Base-by-base conservation (phyloP, 2,888 invertebrate species). In the Orthosia incerta region DNA sequence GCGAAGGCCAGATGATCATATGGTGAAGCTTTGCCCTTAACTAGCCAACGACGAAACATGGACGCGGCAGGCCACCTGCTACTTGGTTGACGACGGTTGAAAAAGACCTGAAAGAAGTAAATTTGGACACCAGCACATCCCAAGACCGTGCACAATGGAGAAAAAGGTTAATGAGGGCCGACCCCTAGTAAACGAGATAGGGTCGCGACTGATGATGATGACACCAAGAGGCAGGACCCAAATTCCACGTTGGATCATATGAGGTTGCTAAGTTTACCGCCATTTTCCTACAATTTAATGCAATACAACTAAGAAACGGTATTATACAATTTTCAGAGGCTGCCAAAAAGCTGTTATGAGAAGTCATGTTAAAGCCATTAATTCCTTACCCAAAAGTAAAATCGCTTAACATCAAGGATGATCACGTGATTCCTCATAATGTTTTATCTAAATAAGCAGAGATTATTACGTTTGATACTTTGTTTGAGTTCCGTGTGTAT, bases 401-500 rank as follows among this genome's bases (percentile, higher is more conserved):
- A 55, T 20, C n/a, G 2, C 48, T n/a, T 31, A 71, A 79, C 46
- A 53, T 67, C 56, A 64, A 23, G 18, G 53, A 79, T 50, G 45
- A 64, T 65, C 23, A 48, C 82, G 71, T 79, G 71, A 82, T 55
- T 65, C 45, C 15, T 39, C 48, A 71, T 82, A 64, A 79, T 46
- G n/a, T 68, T 82, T 57, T 55, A 71, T 60, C 63, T 75, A 69
- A 84, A 70, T 83, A 72, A 65, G 60, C 39, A 59, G n/a, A 31
- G 76, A 67, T 65, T 71, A 69, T 68, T 74, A 51, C 31, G 60
- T 69, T 64, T 69, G 71, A 57, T 70, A 82, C 70, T 72, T 73
- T 66, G 64, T 76, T 82, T 66, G 64, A 73, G 61, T 71, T 85
- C 67, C 45, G 60, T 78, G 66, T 83, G 39, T 82, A 85, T 62